phyloP scores from a whole-genome alignment of 1,140 invertebrate species.

The Colletes latitarsis region DNA sequence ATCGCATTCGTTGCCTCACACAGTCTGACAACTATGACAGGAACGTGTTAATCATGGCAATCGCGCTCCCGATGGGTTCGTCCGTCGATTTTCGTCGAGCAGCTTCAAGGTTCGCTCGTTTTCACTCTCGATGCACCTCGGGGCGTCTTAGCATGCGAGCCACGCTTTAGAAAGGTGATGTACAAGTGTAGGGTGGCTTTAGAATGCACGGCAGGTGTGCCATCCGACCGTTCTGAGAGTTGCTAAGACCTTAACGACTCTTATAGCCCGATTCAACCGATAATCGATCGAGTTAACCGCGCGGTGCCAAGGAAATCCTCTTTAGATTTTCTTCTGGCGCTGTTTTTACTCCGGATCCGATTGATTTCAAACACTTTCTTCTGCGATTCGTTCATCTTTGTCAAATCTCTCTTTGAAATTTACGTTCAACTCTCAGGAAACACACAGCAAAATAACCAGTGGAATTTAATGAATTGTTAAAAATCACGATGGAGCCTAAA shows the following conservation, averaged over 20 bases:
- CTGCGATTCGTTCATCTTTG: too few species aligned
- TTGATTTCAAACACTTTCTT: not conserved
- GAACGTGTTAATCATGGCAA: conserved; percentile 36
- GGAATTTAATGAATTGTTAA: too few species aligned
- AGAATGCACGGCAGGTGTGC: conserved; percentile 25
- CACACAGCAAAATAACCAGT: too few species aligned
- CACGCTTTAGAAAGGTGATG: conserved; percentile 51
- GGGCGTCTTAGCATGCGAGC: conserved; percentile 12
- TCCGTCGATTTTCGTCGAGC: conserved; percentile 17
- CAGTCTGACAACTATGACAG: not conserved
- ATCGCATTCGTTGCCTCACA: conserved; percentile 8
- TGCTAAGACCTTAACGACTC: not conserved
- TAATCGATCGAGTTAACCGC: conserved; percentile 1
- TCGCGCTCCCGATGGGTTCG: conserved; percentile 17
- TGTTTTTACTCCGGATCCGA: not conserved
- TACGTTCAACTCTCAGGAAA: too few species aligned
- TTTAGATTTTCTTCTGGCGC: not conserved
- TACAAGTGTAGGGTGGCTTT: conserved; percentile 23
- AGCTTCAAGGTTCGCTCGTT: conserved; percentile 13
- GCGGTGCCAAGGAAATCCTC: not conserved
- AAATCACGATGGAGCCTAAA: too few species aligned
- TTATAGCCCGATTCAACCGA: not conserved
- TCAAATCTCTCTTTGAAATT: too few species aligned
- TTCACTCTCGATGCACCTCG: conserved; percentile 9
- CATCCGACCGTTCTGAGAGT: not conserved